Evolutionary conservation across 2,113 vertebrate genomes (phyloP).

Genomic region (Pelodiscus sinensis): DNA sequence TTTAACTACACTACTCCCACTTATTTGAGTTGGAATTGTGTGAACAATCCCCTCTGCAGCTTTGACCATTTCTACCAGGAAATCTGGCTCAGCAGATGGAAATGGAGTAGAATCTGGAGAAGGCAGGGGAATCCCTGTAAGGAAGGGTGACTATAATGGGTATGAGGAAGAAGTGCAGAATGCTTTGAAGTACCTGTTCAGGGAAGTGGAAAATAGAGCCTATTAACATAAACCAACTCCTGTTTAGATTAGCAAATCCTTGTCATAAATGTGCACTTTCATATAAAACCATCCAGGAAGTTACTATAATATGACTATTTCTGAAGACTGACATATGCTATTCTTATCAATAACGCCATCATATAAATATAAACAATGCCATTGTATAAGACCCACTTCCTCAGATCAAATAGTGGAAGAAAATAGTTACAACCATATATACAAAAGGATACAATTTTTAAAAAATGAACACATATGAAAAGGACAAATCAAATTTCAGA

Average conservation of each 20-base stretch:
- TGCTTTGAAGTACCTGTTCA: not conserved
- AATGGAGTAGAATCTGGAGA: not conserved
- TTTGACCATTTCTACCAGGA: not conserved
- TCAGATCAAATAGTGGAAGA: no score
- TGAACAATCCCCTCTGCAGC: not conserved
- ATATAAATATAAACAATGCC: not conserved
- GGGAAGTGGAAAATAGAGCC: fast-evolving
- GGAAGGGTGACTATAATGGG: not conserved
- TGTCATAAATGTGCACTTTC: not conserved
- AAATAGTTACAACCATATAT: no score
- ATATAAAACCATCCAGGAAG: not conserved
- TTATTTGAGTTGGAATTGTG: not conserved
- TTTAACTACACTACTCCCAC: not conserved
- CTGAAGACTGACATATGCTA: not conserved
- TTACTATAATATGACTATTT: not conserved
- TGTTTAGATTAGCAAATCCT: not conserved
- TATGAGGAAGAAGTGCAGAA: not conserved
- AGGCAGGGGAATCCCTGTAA: not conserved
- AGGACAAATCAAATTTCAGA: no score
- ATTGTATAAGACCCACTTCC: no score
- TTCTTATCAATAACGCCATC: not conserved
- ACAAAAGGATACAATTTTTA: no score
- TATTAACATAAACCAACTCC: not conserved
- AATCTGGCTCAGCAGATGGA: not conserved
- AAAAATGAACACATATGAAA: no score